Evolutionary conservation across 2,888 invertebrate species (phyloP), one percentile per base, ranked within the genome.

Genomic region (Cosmorhoe ocellata): DNA sequence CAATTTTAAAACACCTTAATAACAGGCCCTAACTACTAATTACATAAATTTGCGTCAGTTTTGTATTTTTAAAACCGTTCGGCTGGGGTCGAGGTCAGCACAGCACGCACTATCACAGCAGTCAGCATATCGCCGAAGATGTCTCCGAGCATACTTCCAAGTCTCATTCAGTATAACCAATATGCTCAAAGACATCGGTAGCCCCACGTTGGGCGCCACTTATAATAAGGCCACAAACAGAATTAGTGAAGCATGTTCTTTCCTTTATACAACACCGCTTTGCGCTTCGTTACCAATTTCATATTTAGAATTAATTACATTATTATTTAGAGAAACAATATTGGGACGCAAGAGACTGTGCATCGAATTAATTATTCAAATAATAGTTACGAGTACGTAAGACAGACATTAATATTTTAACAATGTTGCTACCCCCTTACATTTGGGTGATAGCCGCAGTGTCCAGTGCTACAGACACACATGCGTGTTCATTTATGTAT

Each of bases 81-180:
- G 65, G 54, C 40, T 59, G 72, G 81, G 74, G 64, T 73, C 63
- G 76, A 77, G 80, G 81, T 74, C 78, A 76, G 81, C 86, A 86
- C 87, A 87, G 88, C 87, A 79, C 84, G 79, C 76, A 81, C 80
- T 89, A 90, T 90, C 90, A 90, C 90, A 90, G 88, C 84, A 76
- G 66, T 76, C 79, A 81, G 81, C 75, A 57, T 48, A n/a, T 57
- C 59, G 74, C 84, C 83, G 74, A 73, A 53, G 40, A 52, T 59
- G 56, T 61, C 74, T 65, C 79, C 65, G 65, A 62, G 63, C 67
- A 49, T 56, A 64, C 54, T 66, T 11, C 7, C 3, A 24, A 7
- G 30, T 1, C 6, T 10, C 13, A 26, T 10, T 8, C 32, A 58
- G 9, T 13, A 13, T 14, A 27, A 9, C 2, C 61, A 63, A 64